Evolutionary conservation across 2,797 vertebrate species (phyloP), one percentile per base, ranked within the genome.

Genomic region (Craterocephalus amniculus): DNA sequence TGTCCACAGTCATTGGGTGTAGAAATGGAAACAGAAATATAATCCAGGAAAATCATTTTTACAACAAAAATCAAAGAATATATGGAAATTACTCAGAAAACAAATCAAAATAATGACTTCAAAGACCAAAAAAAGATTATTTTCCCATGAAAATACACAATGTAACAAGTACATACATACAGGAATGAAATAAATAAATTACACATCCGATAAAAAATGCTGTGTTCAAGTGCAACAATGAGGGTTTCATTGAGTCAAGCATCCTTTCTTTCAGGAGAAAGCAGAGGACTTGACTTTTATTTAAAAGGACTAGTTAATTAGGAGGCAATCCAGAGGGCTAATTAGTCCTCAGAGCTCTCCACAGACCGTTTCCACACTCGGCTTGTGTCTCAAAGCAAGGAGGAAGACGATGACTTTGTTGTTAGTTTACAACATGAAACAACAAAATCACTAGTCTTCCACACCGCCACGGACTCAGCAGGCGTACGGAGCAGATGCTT

Each of bases 371-470:
- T 58, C 22, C 29, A 12, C 26, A 62, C 35, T 34, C 20, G 32
- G 78, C 31, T 76, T 59, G 67, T 74, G 86, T 91, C 93, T 81
- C 93, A 88, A 69, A 82, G 95, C 95, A 89, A 74, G 88, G 85
- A 91, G 96, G 96, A 80, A 94, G 96, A 97, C 96, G 94, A 91
- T 95, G 97, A 97, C 90, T 96, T 40, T 97, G 96, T 97, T 98
- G 97, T 96, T 88, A 77, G 83, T 80, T 87, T 83, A 63, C 74
- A n/a, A 62, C 80, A 85, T 86, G 96, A 75, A 97, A 98, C 97
- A 98, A 98, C 97, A 98, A 98, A 98, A 98, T 98, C 97, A 97
- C 96, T 96, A 97, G 97, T 98, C 97, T 98, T 98, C 97, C 97
- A 98, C 57, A 74, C 93, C 88, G 96, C 95, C 80, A 71, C 70